A percentile compares a stretch with the other conserved stretches of the same genome.
These are phyloP conservation scores for Nannobrachium achirus DNA, from an alignment of 2,113 vertebrate species.

Conservation along the genomic window DNA sequence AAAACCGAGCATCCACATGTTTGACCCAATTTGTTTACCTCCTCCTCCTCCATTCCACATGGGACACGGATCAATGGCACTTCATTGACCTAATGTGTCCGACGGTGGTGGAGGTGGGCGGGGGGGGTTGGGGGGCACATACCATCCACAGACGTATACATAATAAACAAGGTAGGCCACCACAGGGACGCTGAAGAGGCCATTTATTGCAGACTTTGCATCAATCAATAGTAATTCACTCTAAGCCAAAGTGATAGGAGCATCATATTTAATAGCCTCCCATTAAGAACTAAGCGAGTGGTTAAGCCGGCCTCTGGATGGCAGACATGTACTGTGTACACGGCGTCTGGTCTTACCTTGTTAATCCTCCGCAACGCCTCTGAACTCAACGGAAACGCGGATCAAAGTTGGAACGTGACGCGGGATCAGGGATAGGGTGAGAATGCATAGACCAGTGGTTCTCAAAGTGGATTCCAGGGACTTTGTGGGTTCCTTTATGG, in stretches of 20 bases:
- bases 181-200: conserved; percentile 4
- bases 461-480: no score
- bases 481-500: no score
- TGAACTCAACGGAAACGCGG: neutral
- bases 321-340: neutral
- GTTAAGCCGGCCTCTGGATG: conserved; percentile 3
- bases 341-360: neutral
- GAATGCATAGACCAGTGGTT: no score
- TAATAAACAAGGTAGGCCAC: conserved; percentile 36
- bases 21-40: conserved; percentile 67
- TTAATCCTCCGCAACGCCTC: neutral
- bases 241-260: conserved; percentile 36
- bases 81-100: conserved; percentile 63
- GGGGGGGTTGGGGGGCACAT: no score
- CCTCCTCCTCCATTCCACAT: conserved; percentile 32
- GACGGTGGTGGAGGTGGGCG: neutral
- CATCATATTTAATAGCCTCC: conserved; percentile 50
- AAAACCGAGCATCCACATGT: conserved; percentile 64
- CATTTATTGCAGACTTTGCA: conserved; percentile 41
- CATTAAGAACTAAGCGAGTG: conserved; percentile 6
- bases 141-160: neutral
- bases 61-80: conserved; percentile 66
- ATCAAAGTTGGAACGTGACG: neutral
- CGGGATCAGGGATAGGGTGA: neutral
- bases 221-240: conserved; percentile 60